Base-by-base conservation (phyloP, 2,888 invertebrate species). In the Oscheius sp. region DNA sequence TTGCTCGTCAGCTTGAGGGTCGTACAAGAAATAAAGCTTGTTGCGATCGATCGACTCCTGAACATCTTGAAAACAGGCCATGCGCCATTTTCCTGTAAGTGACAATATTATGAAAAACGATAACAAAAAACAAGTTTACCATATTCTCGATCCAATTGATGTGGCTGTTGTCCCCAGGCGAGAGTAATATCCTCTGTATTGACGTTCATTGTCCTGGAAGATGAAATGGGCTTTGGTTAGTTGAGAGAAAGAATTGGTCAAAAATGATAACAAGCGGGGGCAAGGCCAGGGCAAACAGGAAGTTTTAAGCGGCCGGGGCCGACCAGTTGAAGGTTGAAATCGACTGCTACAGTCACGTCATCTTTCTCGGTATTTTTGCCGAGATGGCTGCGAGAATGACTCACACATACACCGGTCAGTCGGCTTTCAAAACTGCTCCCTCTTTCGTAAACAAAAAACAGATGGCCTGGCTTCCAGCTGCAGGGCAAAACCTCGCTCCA, bases 21-120 rank as follows among this genome's bases (percentile, higher is more conserved):
- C 86, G 65, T 85, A 86, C 20, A 86, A 76, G 50, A 83, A 86
- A 71, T 84, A 86, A 17, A 86, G 75, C 64, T 81, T 81, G 39
- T 69, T 70, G 5, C 66, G 70, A 55, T 86, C 86, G 17, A 76
- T 52, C 3, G 84, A 79, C 65, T 84, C 83, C 45, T 82, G 84
- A 15, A 86, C 78, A 70, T 86, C 86, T 71, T 84, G 84, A 52
- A 73, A 80, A 6, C 78, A 74, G 6, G 80, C 75, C 63, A 74
- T 63, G 2, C 80, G 46, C 80, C 80, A 83, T 66, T 77, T 76
- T 27, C 61, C 61, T 61, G n/a, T n/a, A 61, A 45, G 3, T 37
- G 4, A 48, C 20, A 10, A 12, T 6, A 12, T 4, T 2, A 15
- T 23, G 2, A 39, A 39, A 12, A 39, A 25, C 8, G 25, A n/a